Conservation (phyloP, 2,888 invertebrate species). For the Meiosimyza decipiens region DNA sequence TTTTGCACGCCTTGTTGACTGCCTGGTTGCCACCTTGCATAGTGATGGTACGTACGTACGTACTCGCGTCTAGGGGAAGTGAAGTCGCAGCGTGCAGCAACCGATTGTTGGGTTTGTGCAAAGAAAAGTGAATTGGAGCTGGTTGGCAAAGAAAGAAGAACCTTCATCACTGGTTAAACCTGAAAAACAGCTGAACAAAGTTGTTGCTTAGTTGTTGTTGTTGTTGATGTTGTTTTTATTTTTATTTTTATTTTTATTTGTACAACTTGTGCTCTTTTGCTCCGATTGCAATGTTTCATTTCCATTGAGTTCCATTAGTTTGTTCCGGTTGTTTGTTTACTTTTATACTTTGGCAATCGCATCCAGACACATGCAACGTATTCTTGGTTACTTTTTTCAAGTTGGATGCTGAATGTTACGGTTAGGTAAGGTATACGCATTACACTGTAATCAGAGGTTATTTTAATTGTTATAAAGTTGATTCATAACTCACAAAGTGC, state of each 20-base stretch:
- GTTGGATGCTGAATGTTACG: no score
- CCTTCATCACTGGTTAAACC: slow-evolving; percentile 54
- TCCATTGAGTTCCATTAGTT: slow-evolving; percentile 12
- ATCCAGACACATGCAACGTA: no score
- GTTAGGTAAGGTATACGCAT: no score
- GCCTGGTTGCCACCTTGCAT: not conserved
- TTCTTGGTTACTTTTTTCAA: no score
- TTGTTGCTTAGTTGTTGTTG: slow-evolving; percentile 30
- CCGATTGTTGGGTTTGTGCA: not conserved
- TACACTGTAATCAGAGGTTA: no score
- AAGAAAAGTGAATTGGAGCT: not conserved
- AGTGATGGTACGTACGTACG: not conserved
- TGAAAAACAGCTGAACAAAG: slow-evolving; percentile 52
- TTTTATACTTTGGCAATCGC: not conserved
- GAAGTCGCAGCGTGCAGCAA: no score
- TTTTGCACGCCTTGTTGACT: not conserved
- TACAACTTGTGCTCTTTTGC: slow-evolving; percentile 11
- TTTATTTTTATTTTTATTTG: slow-evolving; percentile 17
- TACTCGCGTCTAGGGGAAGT: no score
- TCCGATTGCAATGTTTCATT: not conserved
- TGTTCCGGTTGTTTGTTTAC: slow-evolving; percentile 14
- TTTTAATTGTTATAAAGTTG: no score
- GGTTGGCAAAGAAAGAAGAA: slow-evolving; percentile 5
- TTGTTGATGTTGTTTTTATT: not conserved
- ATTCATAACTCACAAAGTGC: no score